Evolutionary conservation across 2,113 vertebrate genomes (phyloP).

Genomic region (Myanophis thanlyinensis): DNA sequence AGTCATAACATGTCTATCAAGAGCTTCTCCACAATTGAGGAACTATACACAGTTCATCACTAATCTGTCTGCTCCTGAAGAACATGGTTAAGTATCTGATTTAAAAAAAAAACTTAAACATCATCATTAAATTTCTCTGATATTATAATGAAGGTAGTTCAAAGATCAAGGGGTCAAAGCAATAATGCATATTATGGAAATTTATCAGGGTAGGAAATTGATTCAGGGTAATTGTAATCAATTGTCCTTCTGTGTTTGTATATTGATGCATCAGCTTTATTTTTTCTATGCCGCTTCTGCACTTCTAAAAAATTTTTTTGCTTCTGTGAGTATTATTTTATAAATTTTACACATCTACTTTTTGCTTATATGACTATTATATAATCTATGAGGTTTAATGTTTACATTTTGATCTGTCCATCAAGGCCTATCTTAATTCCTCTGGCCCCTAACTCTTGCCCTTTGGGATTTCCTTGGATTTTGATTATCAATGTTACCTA

Average conservation of each 20-base stretch:
- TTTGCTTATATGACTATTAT: background rate
- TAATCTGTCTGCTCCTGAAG: conserved; percentile 1
- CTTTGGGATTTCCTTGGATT: no score
- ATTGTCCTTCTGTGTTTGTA: background rate
- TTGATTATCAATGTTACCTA: background rate
- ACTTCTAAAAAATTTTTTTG: background rate
- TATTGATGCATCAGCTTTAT: background rate
- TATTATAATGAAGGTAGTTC: background rate
- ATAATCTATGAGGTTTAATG: background rate
- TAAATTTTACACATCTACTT: background rate
- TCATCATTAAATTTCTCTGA: background rate
- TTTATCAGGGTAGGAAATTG: background rate
- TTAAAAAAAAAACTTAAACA: background rate
- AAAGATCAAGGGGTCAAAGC: background rate
- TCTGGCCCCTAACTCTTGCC: background rate
- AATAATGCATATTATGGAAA: background rate
- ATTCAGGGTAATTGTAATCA: background rate
- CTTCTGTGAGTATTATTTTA: background rate
- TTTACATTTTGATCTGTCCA: background rate
- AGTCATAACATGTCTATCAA: conserved; percentile 27
- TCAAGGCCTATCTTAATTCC: background rate
- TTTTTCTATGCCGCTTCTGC: background rate
- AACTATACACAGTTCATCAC: fast-evolving
- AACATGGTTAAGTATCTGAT: conserved; percentile 39
- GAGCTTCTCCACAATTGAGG: conserved; percentile 14